Base-by-base conservation (phyloP, 2,797 vertebrate genomes). In the Poecile montanus region DNA sequence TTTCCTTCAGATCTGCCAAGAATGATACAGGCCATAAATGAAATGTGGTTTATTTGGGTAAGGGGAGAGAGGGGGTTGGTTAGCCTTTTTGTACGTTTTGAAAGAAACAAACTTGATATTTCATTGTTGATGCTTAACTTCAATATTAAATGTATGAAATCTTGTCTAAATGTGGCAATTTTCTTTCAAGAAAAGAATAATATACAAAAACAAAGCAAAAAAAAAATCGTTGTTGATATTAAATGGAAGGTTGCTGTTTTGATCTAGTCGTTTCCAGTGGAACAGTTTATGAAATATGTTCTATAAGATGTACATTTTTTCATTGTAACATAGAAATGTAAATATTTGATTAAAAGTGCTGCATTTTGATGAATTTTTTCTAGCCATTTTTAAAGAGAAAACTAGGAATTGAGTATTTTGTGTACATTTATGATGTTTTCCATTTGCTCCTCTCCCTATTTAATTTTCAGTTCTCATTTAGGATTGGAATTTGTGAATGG, bases 261-360 rank as follows among this genome's bases (percentile, higher is more conserved):
- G 96, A 98, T 96, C 97, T 97, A 96, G 96, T 98, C 77, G 88
- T 98, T 98, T 98, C 96, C 98, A 98, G 98, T 98, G 97, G 96
- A 98, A 96, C 96, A 93, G 96, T 98, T 98, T 97, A 98, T 98
- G 96, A 98, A 98, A 98, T 98, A 98, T 98, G 98, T 98, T 98
- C 98, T 98, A 98, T 98, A 98, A 98, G 98, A 98, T 99, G 98
- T 99, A 99, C 98, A 98, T 99, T 98, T 98, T 98, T 97, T 98
- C 98, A 98, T 97, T 99, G 99, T 99, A 99, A 99, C 97, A 99
- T 99, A 99, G 97, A 98, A 98, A 96, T 99, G 99, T 99, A 99
- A 98, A 99, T 99, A 99, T 97, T 97, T 97, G 97, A 98, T 98
- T 97, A 98, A 96, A 98, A 98, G 98, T 97, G 98, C 98, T 98